phyloP scores from a whole-genome alignment of 2,113 vertebrate species.

The Pithys albifrons region DNA sequence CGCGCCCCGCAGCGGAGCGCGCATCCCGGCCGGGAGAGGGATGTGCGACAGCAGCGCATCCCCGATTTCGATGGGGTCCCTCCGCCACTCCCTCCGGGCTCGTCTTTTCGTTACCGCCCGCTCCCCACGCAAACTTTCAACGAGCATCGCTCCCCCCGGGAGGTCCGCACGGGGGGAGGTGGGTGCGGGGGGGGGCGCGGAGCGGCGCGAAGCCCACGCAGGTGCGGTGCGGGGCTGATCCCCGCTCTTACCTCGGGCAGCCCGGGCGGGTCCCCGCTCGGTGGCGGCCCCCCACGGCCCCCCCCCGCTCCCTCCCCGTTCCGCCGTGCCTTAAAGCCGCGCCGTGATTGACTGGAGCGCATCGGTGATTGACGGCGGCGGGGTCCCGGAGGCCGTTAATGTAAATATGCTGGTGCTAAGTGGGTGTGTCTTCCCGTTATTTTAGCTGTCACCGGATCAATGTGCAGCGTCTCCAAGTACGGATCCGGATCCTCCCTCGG shows the following conservation, averaged over 20 bases:
- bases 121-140: background rate
- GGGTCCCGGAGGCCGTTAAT: slow-evolving; percentile 73
- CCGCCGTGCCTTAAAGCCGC: slow-evolving; percentile 33
- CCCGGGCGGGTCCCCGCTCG: slow-evolving; percentile 65
- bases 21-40: background rate
- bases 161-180: background rate
- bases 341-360: slow-evolving; percentile 64
- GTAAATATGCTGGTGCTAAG: slow-evolving; percentile 72
- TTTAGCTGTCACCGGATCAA: slow-evolving; percentile 86
- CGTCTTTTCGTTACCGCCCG: background rate
- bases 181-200: background rate
- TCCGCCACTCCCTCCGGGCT: background rate
- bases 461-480: slow-evolving; percentile 68
- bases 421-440: slow-evolving; percentile 88
- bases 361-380: slow-evolving; percentile 41
- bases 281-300: background rate
- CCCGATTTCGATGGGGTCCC: background rate
- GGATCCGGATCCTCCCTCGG: slow-evolving; percentile 71
- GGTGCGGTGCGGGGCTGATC: background rate
- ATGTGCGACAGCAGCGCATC: background rate
- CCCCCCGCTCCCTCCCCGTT: background rate
- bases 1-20: background rate
- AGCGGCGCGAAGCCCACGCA: background rate
- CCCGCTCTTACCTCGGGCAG: background rate
- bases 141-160: background rate